Base-by-base conservation (phyloP, 2,113 vertebrate species). In the Proterorhinus semilunaris region DNA sequence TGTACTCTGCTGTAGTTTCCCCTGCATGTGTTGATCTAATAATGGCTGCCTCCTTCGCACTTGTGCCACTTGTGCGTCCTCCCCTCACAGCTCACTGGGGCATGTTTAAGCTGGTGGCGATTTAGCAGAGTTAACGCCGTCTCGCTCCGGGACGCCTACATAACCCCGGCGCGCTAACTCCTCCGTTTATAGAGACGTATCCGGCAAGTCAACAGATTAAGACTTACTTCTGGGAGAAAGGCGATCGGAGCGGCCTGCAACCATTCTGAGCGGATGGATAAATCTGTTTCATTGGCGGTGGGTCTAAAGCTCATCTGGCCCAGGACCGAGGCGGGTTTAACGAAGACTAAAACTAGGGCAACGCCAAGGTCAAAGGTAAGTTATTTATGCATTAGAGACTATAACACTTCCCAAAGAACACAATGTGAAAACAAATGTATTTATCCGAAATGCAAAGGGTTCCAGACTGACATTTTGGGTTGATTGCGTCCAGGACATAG, bases 141-240 rank as follows among this genome's bases (percentile, higher is more conserved):
- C n/a, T 9, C 9, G 9, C 54, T 21, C 21, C 6, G 17, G 54
- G 54, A 57, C 54, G 54, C 54, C 11, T 27, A 27, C 54, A 10
- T 36, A 27, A 57, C 54, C 54, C 9, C 54, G 1, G 21, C 27
- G 54, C 21, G 17, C 21, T 57, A 57, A 57, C 54, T 11, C 54
- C 10, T 36, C 54, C 54, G 36, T 57, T 57, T 57, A 57, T 57
- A 57, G 54, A 57, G 21, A 57, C 54, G 54, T 10, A 57, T 57
- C 54, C 54, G 21, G 54, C 10, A 27, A 57, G 54, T 57, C 54
- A 57, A 57, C 54, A 57, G 54, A 57, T 57, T 57, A 57, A 36
- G 54, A 8, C 17, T 10, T 21, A 10, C 54, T 21, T 9, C 49
- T 51, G 54, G 54, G 54, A 57, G 54, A 10, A 57, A 11, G 54